A percentile compares a stretch with the other conserved stretches of the same genome.
Evolutionary conservation across 2,888 invertebrate species (phyloP).

Genomic region (Tanypteryx hageni): DNA sequence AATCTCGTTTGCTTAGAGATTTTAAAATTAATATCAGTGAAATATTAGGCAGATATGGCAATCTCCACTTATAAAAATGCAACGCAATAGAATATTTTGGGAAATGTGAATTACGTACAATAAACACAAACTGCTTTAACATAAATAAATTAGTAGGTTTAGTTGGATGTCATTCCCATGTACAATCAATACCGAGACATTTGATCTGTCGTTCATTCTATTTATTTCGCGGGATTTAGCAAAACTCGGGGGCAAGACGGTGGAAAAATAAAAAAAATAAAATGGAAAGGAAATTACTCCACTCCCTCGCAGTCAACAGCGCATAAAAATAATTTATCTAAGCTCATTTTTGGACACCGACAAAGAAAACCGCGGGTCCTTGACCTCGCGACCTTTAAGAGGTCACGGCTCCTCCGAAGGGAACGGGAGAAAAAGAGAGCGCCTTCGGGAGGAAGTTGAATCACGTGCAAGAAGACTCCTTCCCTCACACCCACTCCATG

Average conservation of each 20-base stretch:
- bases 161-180: too few relatives aligned
- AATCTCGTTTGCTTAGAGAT: too few relatives aligned
- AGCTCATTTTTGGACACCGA: not conserved
- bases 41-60: too few relatives aligned
- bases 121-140: too few relatives aligned
- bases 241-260: not conserved
- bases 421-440: not conserved
- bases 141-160: too few relatives aligned
- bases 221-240: not conserved
- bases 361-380: not conserved
- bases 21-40: too few relatives aligned
- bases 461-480: not conserved
- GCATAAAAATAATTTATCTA: not conserved
- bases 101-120: too few relatives aligned
- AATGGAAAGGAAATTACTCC: not conserved
- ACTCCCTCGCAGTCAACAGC: not conserved
- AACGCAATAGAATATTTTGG: too few relatives aligned
- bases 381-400: conserved; percentile 21
- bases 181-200: too few relatives aligned
- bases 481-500: not conserved
- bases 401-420: not conserved
- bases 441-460: conserved; percentile 14
- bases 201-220: not conserved
- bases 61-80: too few relatives aligned
- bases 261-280: not conserved